Percentiles rank a stretch among this genome's conserved stretches.
Conservation (phyloP, 2,888 invertebrate genomes). For the Sceliomorpha sp. region DNA sequence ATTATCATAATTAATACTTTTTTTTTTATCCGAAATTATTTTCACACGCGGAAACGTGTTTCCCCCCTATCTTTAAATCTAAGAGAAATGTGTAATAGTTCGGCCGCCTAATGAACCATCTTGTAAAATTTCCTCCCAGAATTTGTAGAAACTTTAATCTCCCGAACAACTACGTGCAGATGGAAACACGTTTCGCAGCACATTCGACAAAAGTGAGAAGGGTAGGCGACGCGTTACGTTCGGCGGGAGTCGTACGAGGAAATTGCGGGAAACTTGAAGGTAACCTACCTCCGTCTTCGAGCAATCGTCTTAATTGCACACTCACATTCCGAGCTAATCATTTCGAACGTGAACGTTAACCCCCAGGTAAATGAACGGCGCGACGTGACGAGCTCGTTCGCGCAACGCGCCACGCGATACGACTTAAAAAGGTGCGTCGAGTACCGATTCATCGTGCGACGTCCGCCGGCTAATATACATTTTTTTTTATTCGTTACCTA, state of each 20-base stretch:
- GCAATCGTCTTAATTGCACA: slow-evolving; percentile 67
- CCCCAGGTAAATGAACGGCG: too few relatives aligned
- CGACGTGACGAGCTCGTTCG: slow-evolving; percentile 35
- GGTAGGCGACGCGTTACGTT: slow-evolving; percentile 29
- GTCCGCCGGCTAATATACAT: slow-evolving; percentile 16
- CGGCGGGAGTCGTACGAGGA: slow-evolving; percentile 56
- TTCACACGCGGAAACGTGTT: too few relatives aligned
- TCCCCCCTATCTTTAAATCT: too few relatives aligned
- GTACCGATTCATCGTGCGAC: slow-evolving; percentile 8
- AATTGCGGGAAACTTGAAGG: slow-evolving; percentile 56
- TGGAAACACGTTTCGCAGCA: too few relatives aligned
- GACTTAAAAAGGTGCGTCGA: slow-evolving; percentile 12
- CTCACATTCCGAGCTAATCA: slow-evolving; percentile 66
- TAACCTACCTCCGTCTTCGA: slow-evolving; percentile 26
- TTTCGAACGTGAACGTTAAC: slow-evolving; percentile 58
- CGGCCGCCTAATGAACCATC: too few relatives aligned
- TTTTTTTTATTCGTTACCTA: too few relatives aligned
- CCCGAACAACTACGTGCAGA: too few relatives aligned
- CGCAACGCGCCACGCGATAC: slow-evolving; percentile 9
- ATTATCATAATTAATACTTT: too few relatives aligned
- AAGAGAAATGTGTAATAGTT: too few relatives aligned
- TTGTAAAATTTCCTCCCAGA: too few relatives aligned
- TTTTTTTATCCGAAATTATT: too few relatives aligned
- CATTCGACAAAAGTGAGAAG: background rate
- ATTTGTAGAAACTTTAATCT: too few relatives aligned